Evolutionary conservation across 23 tunicate species (phyloP), one percentile per base, ranked within the genome.

Genomic region (Trididemnum clinides): DNA sequence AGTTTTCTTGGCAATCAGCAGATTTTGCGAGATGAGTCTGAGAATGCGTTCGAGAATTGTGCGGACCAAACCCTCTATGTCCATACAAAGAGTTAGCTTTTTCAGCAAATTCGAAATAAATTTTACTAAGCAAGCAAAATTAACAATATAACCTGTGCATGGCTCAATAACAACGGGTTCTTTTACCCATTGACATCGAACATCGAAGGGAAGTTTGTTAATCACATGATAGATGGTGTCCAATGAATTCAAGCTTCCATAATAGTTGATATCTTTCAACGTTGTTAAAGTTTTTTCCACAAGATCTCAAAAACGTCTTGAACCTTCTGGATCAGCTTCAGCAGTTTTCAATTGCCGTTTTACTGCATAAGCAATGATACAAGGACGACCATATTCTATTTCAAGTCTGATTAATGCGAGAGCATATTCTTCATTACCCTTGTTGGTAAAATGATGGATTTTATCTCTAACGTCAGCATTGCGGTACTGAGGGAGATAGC

Each of bases 191-290:
- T 15, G 25, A 12, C 25, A 3, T 10, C 66, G 20, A n/a, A 5
- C 21, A 10, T 59, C 66, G 25, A 10, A 59, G 22, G 25, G 66
- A 59, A 59, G 66, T n/a, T 59, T 59, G 25, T 59, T 15, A n/a
- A 59, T n/a, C 27, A 59, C 27, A 4, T 59, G 66, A n/a, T 4
- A 15, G 5, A 59, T 59, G 25, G 66, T 59, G 66, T 59, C 25
- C 66, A 59, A 59, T 3, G 66, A 59, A 59, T n/a, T 59, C 25
- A 59, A n/a, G 22, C 66, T 59, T 59, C 66, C 66, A 59, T 10
- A 59, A 59, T 10, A 59, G 3, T 28, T 25, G 25, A 59, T 59
- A 59, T 59, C 66, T 10, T 59, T 28, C 66, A 59, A 28, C 20
- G 66, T 59, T 4, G 22, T 59, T 28, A 59, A n/a, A 12, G 22